A percentile compares a stretch with the other conserved stretches of the same genome.
Evolutionary conservation across 2,797 vertebrate genomes (phyloP).

Genomic region (Mormyrops boulengeri): DNA sequence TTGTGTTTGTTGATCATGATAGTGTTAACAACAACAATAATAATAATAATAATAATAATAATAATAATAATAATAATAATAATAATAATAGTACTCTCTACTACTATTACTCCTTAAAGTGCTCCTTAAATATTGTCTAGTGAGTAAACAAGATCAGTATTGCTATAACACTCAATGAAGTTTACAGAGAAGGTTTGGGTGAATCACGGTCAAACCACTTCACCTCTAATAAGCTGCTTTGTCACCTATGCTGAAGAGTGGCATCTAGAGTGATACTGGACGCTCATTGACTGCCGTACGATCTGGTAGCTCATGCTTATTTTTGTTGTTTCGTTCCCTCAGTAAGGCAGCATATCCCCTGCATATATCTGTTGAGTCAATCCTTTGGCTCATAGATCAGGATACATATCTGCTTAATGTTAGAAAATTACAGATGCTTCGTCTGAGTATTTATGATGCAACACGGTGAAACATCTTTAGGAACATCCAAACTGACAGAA

Average conservation of each 20-base stretch:
- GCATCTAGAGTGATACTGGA: background rate
- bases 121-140: background rate
- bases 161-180: background rate
- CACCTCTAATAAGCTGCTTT: background rate
- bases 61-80: background rate
- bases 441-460: conserved; percentile 49
- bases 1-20: background rate
- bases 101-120: background rate
- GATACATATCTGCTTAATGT: conserved; percentile 22
- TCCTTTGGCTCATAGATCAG: conserved; percentile 14
- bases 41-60: background rate
- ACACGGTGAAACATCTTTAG: conserved; percentile 45
- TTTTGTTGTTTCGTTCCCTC: background rate
- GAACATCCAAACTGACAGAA: background rate
- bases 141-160: background rate
- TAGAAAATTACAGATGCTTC: conserved; percentile 21
- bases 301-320: background rate
- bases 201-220: background rate
- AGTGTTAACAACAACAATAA: background rate
- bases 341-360: background rate
- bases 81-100: background rate
- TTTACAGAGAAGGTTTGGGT: background rate
- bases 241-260: background rate
- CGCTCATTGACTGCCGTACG: background rate
- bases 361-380: background rate